Conservation (phyloP, 2,113 vertebrate species). For the Chloropsis cyanopogon region DNA sequence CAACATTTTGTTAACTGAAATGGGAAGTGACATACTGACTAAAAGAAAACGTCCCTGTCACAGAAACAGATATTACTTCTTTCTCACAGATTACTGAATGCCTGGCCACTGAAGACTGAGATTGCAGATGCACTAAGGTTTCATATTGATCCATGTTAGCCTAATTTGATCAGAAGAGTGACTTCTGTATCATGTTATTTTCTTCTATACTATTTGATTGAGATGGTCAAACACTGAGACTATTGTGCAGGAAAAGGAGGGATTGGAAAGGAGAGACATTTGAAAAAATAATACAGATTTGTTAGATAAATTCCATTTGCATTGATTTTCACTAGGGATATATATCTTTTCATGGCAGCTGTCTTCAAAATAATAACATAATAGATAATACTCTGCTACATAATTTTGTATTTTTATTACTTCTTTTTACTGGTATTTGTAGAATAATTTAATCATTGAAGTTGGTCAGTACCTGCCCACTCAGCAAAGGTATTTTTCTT, state of each 20-base stretch:
- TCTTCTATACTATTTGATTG: slow-evolving; percentile 49
- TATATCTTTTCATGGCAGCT: slow-evolving; percentile 25
- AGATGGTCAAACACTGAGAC: slow-evolving; percentile 6
- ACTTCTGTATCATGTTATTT: slow-evolving; percentile 37
- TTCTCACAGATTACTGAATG: slow-evolving; percentile 67
- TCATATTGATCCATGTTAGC: slow-evolving; percentile 71
- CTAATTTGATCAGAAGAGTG: slow-evolving; percentile 75
- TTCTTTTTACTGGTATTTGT: neutral
- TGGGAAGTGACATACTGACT: slow-evolving; percentile 88
- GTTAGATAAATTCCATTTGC: neutral
- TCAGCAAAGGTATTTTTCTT: neutral
- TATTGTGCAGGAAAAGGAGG: neutral
- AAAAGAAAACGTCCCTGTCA: slow-evolving; percentile 79
- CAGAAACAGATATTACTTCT: slow-evolving; percentile 76
- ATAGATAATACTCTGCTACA: neutral
- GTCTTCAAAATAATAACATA: slow-evolving; percentile 7
- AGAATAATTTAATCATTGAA: neutral
- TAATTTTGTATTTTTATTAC: slow-evolving; percentile 1
- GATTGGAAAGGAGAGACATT: neutral
- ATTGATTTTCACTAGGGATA: neutral
- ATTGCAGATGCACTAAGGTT: slow-evolving; percentile 44
- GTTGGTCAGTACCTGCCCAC: neutral
- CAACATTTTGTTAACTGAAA: slow-evolving; percentile 82
- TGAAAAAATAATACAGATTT: neutral
- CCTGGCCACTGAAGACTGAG: slow-evolving; percentile 52